Conservation (phyloP, 2,888 invertebrate genomes). For the Teleiodes luculella region DNA sequence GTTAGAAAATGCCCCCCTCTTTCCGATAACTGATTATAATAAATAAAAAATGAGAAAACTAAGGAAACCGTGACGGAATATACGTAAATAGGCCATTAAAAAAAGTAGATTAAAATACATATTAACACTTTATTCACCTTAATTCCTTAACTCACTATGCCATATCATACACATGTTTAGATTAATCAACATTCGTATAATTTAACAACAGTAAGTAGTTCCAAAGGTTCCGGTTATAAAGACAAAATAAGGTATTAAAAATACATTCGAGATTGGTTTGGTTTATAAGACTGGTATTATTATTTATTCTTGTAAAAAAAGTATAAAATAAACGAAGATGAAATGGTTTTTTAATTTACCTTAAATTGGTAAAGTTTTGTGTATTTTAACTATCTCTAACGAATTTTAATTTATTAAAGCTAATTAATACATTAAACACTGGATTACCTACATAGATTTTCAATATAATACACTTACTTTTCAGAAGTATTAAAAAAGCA, state of each 20-base stretch:
- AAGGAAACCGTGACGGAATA: background rate
- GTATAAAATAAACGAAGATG: too few relatives aligned
- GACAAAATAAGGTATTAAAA: slow-evolving; percentile 6
- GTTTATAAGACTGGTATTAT: background rate
- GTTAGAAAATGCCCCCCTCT: too few relatives aligned
- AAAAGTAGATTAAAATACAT: slow-evolving; percentile 26
- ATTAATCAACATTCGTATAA: slow-evolving; percentile 18
- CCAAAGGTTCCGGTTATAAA: slow-evolving; percentile 26
- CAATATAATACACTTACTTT: background rate
- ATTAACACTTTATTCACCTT: slow-evolving; percentile 34
- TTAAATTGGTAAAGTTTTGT: too few relatives aligned
- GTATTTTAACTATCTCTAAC: too few relatives aligned
- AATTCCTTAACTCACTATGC: slow-evolving; percentile 14
- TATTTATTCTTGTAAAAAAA: background rate
- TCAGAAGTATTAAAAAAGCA: background rate
- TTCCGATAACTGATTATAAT: slow-evolving; percentile 27
- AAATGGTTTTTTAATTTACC: too few relatives aligned
- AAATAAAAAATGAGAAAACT: background rate
- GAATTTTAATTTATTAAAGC: too few relatives aligned
- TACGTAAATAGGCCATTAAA: background rate
- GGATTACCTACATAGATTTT: background rate
- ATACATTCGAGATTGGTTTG: background rate
- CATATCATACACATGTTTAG: slow-evolving; percentile 15
- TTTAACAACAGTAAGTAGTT: slow-evolving; percentile 26
- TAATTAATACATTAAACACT: background rate